Evolutionary conservation across 1,140 invertebrate genomes (phyloP), one percentile per base, ranked within the genome.

Genomic region (Pantala flavescens): DNA sequence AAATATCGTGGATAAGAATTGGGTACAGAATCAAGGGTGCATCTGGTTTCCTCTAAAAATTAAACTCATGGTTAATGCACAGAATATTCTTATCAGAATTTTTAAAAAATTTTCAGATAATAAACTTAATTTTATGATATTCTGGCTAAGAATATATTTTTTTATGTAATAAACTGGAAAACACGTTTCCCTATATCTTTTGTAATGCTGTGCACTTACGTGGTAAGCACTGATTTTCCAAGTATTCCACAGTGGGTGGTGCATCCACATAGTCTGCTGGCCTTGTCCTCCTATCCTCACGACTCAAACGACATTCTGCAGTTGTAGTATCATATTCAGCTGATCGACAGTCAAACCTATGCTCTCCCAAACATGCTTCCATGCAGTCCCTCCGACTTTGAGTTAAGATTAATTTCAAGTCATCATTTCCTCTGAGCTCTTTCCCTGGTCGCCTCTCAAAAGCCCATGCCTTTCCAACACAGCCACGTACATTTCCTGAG

Each of bases 181-280:
- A 36, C 28, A 36, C 2, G 28, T 2, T 36, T 36, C 28, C 2
- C 28, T 36, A 36, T 2, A 36, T 36, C 28, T 36, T 36, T 2
- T 36, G 28, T 9, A 36, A 9, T 36, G 28, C 28, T 36, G 9
- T 36, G n/a, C 43, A 71, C 77, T 78, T 77, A 82, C 81, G 75
- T 77, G 79, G 80, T 28, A 83, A 77, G 75, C 85, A 86, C 75
- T 85, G 84, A 77, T 86, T 86, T 76, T 86, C 85, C 72, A 86
- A 77, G 77, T 86, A 86, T 75, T 85, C 84, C 3, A 84, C 80
- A 71, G 82, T 81, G 74, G 78, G 79, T 12, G 79, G 77, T 21
- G 82, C 81, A 63, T 82, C 80, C 14, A 81, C 79, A 76, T 82
- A 86, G 71, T 80, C 81, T 21, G 77, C 77, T 0, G 85, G 83